Evolutionary conservation across 2,113 vertebrate genomes (phyloP).

Genomic region (Eonycteris spelaea): DNA sequence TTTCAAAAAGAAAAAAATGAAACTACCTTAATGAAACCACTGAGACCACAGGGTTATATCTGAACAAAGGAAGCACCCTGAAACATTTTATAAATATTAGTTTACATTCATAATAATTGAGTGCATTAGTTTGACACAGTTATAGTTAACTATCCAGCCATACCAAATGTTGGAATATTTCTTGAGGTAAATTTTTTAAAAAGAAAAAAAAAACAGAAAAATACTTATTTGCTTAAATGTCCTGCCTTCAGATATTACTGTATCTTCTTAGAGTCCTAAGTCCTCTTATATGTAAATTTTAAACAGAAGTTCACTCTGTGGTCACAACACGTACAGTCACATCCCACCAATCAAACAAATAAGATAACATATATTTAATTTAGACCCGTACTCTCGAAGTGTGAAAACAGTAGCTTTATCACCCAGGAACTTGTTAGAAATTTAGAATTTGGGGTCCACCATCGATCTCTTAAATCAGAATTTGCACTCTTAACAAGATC

Average conservation of each 20-base stretch:
- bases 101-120: fast-evolving
- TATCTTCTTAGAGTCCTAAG: neutral
- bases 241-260: neutral
- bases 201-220: neutral
- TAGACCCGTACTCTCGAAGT: neutral
- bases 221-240: neutral
- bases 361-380: neutral
- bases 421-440: neutral
- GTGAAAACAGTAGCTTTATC: neutral
- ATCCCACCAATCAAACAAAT: neutral
- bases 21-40: neutral
- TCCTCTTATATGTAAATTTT: neutral
- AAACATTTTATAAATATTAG: neutral
- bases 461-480: neutral
- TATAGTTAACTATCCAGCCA: neutral
- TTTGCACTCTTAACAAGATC: neutral
- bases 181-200: neutral
- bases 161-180: neutral
- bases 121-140: neutral
- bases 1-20: conserved; percentile 39
- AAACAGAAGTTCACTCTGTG: neutral
- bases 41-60: neutral
- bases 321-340: neutral
- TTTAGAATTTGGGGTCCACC: neutral
- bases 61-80: neutral